Evolutionary conservation across 2,888 invertebrate genomes (phyloP).

Genomic region (Xestia c-nigrum): DNA sequence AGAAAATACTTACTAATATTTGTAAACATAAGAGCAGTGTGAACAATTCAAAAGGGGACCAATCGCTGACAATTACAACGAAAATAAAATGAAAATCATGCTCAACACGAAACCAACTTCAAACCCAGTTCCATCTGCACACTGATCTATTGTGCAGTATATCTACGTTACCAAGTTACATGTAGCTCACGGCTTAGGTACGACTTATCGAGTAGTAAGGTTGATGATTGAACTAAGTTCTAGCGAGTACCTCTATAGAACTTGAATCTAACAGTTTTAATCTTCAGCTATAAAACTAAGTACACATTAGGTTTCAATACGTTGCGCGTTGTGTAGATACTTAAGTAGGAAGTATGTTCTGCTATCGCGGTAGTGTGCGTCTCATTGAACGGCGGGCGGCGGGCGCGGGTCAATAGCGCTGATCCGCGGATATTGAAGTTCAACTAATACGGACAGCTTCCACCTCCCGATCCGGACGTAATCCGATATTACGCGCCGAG

Average conservation of each 20-base stretch:
- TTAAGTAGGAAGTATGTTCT: background rate
- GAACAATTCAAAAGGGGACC: background rate
- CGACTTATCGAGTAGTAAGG: background rate
- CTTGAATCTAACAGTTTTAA: conserved; percentile 2
- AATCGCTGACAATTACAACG: background rate
- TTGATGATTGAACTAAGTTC: background rate
- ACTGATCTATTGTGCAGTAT: background rate
- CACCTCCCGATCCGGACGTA: conserved; percentile 14
- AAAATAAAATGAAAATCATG: background rate
- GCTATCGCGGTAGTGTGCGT: conserved; percentile 3
- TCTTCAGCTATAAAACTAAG: background rate
- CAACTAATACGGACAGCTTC: conserved; percentile 31
- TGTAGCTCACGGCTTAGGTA: background rate
- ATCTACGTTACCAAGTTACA: background rate
- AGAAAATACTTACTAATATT: too few relatives aligned
- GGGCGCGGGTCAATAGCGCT: conserved; percentile 24
- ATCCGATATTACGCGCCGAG: conserved; percentile 34
- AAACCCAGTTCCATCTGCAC: background rate
- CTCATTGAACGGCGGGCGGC: conserved; percentile 20
- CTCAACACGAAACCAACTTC: background rate
- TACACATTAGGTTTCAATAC: background rate
- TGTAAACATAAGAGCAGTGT: too few relatives aligned
- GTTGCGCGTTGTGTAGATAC: background rate
- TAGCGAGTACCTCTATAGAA: background rate
- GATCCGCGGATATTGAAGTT: conserved; percentile 56